Evolutionary conservation across 1,140 invertebrate genomes (phyloP), one percentile per base, ranked within the genome.

Genomic region (Hycleus phaleratus): DNA sequence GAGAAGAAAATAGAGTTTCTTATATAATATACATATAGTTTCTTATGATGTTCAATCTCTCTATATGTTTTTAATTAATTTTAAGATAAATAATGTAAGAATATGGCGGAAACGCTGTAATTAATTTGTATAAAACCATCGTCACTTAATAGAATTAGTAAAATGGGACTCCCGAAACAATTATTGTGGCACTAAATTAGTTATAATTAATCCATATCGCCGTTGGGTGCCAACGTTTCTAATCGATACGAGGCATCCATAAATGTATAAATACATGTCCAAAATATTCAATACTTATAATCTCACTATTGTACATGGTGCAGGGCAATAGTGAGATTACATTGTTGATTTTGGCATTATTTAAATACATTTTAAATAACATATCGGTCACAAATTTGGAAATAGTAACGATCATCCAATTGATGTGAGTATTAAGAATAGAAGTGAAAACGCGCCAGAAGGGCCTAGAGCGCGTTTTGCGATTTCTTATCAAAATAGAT

Each of bases 171-270:
- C 63, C 66, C 61, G 60, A 59, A 61, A 67, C 65, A 70, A 67
- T 70, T 70, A 70, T 44, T 67, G 63, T 62, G 66, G 66, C 66
- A 69, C 66, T 66, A 64, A 56, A 42, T 39, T 32, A 39, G 38
- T 46, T 32, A 5, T 32, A 7, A 18, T 18, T 18, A 18, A 18
- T 18, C 18, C 18, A 18, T 18, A 18, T 18, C 18, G 18, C 18
- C 18, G 18, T 18, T 18, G 18, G 18, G 18, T 18, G 18, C 1
- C 18, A 18, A 18, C 1, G 18, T 18, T 18, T 18, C 18, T 1
- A 18, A 18, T 18, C 18, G 18, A 18, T 18, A 18, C 18, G 18
- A 18, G 18, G 18, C 18, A 18, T 18, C 18, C 18, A 18, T 18
- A 18, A 18, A 18, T 18, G 18, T 18, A 18, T 18, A 32, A 7